These are phyloP conservation scores for Todus mexicanus DNA, from an alignment of 2,797 vertebrate genomes.

Conservation along the genomic window DNA sequence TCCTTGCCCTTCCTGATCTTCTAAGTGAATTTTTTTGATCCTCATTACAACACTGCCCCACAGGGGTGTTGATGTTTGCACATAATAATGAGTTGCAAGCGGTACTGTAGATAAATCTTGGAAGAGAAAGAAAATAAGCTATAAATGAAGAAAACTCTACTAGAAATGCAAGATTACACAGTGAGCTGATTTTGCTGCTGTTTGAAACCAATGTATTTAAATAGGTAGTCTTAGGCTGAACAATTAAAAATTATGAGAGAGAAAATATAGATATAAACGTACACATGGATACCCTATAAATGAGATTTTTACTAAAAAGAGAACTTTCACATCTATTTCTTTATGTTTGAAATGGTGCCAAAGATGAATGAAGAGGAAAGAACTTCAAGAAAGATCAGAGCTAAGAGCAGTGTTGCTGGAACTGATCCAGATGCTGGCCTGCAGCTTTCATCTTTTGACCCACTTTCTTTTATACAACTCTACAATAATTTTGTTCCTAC, in stretches of 20 bases:
- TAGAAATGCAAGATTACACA: not conserved
- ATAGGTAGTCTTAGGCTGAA: not conserved
- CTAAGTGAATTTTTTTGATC: conserved; percentile 10
- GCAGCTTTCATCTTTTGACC: not conserved
- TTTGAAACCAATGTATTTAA: not conserved
- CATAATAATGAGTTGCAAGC: conserved; percentile 23
- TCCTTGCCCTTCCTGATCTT: conserved; percentile 5
- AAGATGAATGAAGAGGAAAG: conserved; percentile 1
- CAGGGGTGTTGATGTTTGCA: conserved; percentile 13
- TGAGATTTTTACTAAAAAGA: not conserved
- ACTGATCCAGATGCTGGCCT: not conserved
- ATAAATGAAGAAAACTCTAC: not conserved
- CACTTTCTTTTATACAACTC: not conserved
- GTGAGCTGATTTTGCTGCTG: not conserved
- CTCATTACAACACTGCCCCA: not conserved
- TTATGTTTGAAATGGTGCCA: not conserved
- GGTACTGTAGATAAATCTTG: not conserved
- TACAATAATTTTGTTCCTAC: not conserved
- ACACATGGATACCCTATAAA: not conserved
- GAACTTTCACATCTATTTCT: not conserved
- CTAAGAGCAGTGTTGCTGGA: not conserved
- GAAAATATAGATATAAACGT: not conserved
- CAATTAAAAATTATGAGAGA: not conserved
- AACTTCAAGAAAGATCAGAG: not conserved
- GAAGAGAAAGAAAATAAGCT: not conserved